Conservation (phyloP, 1,140 invertebrate genomes). For the Drosophila tani region DNA sequence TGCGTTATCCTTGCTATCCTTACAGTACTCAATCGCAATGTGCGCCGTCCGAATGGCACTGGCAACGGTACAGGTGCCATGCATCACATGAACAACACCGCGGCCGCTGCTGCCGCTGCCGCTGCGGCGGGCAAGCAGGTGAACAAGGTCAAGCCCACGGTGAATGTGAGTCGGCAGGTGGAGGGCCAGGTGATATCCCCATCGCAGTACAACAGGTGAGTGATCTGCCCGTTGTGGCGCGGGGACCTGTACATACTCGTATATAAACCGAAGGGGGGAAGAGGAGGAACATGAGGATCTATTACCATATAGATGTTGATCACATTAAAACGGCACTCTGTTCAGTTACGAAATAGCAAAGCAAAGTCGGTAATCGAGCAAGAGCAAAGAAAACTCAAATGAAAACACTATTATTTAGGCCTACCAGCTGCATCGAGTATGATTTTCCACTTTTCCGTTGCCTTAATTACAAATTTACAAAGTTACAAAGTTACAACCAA, state of each 20-base stretch:
- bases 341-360: slow-evolving; percentile 50
- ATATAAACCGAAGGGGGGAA: slow-evolving; percentile 18
- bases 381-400: slow-evolving; percentile 49
- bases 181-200: slow-evolving; percentile 87
- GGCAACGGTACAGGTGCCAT: slow-evolving; percentile 88
- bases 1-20: slow-evolving; percentile 17
- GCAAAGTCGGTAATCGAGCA: slow-evolving; percentile 56
- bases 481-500: slow-evolving; percentile 26
- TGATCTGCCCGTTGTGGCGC: neutral
- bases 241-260: slow-evolving; percentile 24
- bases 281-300: slow-evolving; percentile 23
- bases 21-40: slow-evolving; percentile 90
- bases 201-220: slow-evolving; percentile 85
- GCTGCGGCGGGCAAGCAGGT: slow-evolving; percentile 90
- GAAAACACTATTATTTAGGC: slow-evolving; percentile 38
- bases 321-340: slow-evolving; percentile 48
- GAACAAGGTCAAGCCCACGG: slow-evolving; percentile 94
- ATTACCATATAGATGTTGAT: slow-evolving; percentile 36
- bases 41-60: slow-evolving; percentile 85
- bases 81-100: slow-evolving; percentile 87
- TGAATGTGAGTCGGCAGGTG: slow-evolving; percentile 87
- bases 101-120: slow-evolving; percentile 76
- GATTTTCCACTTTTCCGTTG: slow-evolving; percentile 44
- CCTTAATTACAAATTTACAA: slow-evolving; percentile 22
- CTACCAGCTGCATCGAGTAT: slow-evolving; percentile 41